phyloP scores from a whole-genome alignment of 1,140 invertebrate species.

The Psix sp. region DNA sequence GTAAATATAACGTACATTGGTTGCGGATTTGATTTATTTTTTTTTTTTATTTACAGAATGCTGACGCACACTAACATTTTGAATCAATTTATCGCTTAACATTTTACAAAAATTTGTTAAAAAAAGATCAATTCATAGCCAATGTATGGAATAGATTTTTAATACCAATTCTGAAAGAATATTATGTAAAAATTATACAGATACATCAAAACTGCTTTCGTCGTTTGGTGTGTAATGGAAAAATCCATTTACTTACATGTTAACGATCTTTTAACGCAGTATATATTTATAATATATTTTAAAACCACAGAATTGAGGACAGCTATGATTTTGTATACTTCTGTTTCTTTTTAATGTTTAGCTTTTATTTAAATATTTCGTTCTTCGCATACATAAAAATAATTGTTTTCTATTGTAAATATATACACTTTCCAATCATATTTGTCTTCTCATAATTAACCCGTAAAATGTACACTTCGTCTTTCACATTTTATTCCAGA shows the following conservation, averaged over 20 bases:
- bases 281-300: too few species aligned
- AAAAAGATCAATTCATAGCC: constrained; percentile 9
- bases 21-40: constrained; percentile 16
- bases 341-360: too few species aligned
- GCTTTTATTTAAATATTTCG: too few species aligned
- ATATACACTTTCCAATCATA: too few species aligned
- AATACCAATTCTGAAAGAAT: constrained; percentile 6
- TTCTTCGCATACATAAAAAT: too few species aligned
- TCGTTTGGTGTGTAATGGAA: constrained; percentile 3
- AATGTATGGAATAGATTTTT: constrained; percentile 16
- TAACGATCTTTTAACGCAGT: too few species aligned
- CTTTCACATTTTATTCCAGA: too few species aligned
- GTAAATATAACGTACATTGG: constrained; percentile 46
- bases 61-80: not conserved
- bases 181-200: constrained; percentile 10
- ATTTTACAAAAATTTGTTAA: constrained; percentile 1
- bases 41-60: constrained; percentile 6
- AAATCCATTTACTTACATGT: constrained; percentile 4
- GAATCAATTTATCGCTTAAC: not conserved
- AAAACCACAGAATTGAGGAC: too few species aligned
- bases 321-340: too few species aligned
- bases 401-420: too few species aligned
- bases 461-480: too few species aligned
- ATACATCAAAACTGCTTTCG: constrained; percentile 20
- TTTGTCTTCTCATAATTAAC: too few species aligned